These are phyloP conservation scores for Dryococelus australis DNA, from an alignment of 2,888 invertebrate species.

Conservation along the genomic window DNA sequence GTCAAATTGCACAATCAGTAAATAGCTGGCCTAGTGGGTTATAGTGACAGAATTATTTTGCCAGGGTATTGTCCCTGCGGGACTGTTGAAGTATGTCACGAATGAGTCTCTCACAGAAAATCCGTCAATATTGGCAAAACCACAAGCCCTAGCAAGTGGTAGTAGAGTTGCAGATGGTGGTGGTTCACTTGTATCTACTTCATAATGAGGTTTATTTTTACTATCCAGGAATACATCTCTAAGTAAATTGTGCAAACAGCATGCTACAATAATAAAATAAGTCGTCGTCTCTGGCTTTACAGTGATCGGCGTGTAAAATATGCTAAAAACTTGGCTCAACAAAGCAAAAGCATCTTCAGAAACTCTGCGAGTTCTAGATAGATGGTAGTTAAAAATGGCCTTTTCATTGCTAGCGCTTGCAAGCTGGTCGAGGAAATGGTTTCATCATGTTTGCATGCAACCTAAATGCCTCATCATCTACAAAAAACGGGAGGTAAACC, in stretches of 20 bases:
- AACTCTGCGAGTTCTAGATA: not conserved
- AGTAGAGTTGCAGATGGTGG: not conserved
- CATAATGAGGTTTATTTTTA: not conserved
- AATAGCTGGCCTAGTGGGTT: not conserved
- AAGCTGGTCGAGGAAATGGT: not conserved
- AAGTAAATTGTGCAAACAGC: not conserved
- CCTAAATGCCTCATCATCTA: too few relatives aligned
- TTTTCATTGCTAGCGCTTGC: not conserved
- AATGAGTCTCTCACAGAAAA: not conserved
- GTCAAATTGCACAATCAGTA: not conserved
- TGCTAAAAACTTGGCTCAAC: not conserved
- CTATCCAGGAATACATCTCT: not conserved
- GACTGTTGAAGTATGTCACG: not conserved
- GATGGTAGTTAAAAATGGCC: not conserved
- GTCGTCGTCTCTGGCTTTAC: not conserved
- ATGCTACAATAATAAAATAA: not conserved
- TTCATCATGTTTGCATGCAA: too few relatives aligned
- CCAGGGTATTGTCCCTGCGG: not conserved
- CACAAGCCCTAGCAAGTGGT: not conserved
- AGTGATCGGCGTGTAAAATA: not conserved
- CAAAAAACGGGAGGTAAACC: too few relatives aligned
- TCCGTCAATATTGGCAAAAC: not conserved
- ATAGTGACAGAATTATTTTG: not conserved
- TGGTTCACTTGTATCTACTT: not conserved
- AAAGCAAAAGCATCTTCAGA: not conserved